Evolutionary conservation across 2,113 vertebrate species (phyloP).

Genomic region (Callocephalon fimbriatum): DNA sequence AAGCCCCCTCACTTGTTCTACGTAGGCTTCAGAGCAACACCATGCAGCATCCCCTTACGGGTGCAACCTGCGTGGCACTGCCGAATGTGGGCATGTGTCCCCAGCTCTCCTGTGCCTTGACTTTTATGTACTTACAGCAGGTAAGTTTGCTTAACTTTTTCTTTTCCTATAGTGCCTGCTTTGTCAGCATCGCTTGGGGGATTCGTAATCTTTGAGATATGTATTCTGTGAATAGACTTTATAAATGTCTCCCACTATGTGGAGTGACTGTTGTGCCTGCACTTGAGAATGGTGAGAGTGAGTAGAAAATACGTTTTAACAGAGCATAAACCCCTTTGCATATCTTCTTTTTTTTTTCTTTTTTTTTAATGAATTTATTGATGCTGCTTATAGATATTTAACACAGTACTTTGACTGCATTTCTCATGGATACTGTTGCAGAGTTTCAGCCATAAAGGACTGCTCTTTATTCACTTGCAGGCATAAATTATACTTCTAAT

Average conservation of each 20-base stretch:
- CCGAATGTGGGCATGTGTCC: slow-evolving; percentile 95
- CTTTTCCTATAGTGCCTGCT: slow-evolving; percentile 30
- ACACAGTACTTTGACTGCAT: background rate
- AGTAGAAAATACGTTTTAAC: slow-evolving; percentile 30
- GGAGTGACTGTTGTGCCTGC: background rate
- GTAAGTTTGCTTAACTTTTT: slow-evolving; percentile 84
- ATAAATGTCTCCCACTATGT: slow-evolving; percentile 31
- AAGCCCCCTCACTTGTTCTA: slow-evolving; percentile 80
- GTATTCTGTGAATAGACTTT: slow-evolving; percentile 30
- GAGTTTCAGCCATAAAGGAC: slow-evolving; percentile 69
- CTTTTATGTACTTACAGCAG: slow-evolving; percentile 99
- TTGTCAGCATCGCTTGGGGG: slow-evolving; percentile 33
- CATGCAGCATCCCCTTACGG: slow-evolving; percentile 95
- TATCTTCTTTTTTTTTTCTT: background rate
- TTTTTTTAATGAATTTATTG: background rate
- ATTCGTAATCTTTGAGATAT: slow-evolving; percentile 5
- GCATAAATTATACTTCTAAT: slow-evolving; percentile 59
- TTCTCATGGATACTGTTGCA: slow-evolving; percentile 23
- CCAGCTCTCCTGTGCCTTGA: slow-evolving; percentile 97
- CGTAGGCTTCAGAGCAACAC: slow-evolving; percentile 81
- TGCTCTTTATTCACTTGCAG: slow-evolving; percentile 52
- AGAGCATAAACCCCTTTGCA: background rate
- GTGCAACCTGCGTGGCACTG: slow-evolving; percentile 94
- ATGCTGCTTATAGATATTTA: slow-evolving; percentile 34
- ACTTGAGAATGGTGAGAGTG: slow-evolving; percentile 19